Evolutionary conservation across 92 coral and sea anemone species (phyloP).

Genomic region (Epizoanthus stellaris): DNA sequence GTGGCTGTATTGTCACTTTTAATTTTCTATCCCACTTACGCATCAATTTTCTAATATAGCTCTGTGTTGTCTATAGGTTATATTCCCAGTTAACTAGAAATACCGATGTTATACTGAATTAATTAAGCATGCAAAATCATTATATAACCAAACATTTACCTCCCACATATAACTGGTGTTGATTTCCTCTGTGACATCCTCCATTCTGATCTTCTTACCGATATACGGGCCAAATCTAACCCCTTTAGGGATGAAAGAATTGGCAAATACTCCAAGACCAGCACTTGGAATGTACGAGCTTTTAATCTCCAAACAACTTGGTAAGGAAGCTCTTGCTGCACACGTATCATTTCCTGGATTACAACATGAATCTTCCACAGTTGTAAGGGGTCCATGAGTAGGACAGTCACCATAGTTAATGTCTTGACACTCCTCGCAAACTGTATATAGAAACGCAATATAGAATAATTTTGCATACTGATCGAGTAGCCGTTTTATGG

Average conservation of each 20-base stretch:
- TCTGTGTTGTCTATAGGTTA: no score
- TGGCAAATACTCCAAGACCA: conserved; percentile 76
- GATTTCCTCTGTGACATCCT: conserved; percentile 57
- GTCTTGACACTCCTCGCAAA: conserved; percentile 86
- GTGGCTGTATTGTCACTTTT: no score
- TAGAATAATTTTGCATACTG: no score
- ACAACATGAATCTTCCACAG: conserved; percentile 46
- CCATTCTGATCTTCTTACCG: conserved; percentile 67
- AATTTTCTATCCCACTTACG: no score
- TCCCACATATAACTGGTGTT: conserved; percentile 85
- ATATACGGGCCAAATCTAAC: conserved; percentile 76
- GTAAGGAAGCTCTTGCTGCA: conserved; percentile 60
- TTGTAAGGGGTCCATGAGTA: conserved; percentile 65
- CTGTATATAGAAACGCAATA: conserved; percentile 5
- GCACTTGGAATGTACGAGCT: conserved; percentile 74
- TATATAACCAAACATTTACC: no score
- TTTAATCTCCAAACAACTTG: conserved; percentile 56
- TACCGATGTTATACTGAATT: no score
- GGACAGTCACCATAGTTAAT: conserved; percentile 80
- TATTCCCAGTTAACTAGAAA: no score
- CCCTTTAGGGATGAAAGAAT: conserved; percentile 51
- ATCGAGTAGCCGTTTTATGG: no score
- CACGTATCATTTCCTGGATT: conserved; percentile 1
- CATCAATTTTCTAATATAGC: no score
- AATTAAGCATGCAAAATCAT: no score